Evolutionary conservation across 2,113 vertebrate genomes (phyloP).

Genomic region (Balaenoptera acutorostrata): DNA sequence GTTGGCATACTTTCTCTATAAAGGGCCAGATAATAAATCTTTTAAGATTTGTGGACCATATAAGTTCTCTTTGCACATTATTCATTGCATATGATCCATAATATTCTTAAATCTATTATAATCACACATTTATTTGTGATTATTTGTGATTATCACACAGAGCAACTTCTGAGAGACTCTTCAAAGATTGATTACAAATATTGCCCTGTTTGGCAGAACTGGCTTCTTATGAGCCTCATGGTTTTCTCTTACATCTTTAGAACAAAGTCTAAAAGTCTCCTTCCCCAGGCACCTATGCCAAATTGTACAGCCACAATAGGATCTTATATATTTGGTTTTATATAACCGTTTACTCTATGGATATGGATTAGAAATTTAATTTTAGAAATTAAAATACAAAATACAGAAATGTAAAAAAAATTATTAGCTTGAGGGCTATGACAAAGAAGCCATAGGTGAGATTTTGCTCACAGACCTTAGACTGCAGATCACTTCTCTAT

Average conservation of each 20-base stretch:
- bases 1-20: background rate
- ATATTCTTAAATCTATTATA: background rate
- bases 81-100: background rate
- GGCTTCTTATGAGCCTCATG: background rate
- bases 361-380: background rate
- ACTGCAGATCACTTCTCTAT: background rate
- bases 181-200: background rate
- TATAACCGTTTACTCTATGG: background rate
- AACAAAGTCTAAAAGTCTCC: background rate
- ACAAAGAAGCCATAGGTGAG: background rate
- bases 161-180: background rate
- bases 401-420: background rate
- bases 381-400: conserved; percentile 8
- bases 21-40: background rate
- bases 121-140: background rate
- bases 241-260: background rate
- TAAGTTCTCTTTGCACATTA: background rate
- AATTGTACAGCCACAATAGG: background rate
- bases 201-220: background rate
- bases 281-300: background rate
- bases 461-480: background rate
- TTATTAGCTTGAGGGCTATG: background rate
- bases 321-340: background rate
- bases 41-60: background rate
- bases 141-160: background rate